A percentile compares a stretch with the other conserved stretches of the same genome.
Conservation (phyloP, 2,113 vertebrate genomes). For the Ibidorhyncha struthersii region DNA sequence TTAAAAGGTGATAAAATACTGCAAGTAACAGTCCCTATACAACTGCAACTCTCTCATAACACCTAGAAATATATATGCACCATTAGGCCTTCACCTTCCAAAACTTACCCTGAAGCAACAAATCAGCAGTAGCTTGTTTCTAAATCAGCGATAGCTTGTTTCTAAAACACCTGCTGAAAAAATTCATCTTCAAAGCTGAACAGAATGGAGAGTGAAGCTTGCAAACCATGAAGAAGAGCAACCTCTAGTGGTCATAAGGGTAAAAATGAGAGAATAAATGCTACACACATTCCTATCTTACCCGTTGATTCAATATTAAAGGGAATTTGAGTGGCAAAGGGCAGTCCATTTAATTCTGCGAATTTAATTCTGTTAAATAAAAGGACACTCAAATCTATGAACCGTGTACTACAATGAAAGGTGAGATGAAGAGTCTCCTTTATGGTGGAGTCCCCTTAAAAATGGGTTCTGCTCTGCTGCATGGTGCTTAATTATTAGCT, state of each 20-base stretch:
- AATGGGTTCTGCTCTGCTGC: not conserved
- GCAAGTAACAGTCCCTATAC: not conserved
- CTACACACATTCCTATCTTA: not conserved
- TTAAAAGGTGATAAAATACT: not conserved
- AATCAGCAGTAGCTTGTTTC: not conserved
- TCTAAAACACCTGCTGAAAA: not conserved
- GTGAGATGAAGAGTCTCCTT: not conserved
- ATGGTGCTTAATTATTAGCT: not conserved
- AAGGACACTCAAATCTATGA: not conserved
- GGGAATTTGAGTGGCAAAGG: not conserved
- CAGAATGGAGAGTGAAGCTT: not conserved
- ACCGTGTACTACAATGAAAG: not conserved
- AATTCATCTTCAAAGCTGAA: not conserved
- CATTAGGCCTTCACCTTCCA: not conserved
- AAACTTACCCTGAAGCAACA: not conserved
- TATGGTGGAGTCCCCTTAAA: not conserved
- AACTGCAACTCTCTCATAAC: not conserved
- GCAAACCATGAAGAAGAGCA: not conserved
- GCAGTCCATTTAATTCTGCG: accelerated
- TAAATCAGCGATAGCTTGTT: not conserved
- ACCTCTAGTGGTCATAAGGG: not conserved
- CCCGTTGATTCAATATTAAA: not conserved
- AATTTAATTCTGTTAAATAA: not conserved
- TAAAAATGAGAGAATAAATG: not conserved
- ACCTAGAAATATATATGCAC: not conserved